Base-by-base conservation (phyloP, 2,797 vertebrate species). In the Coregonus ussuriensis region DNA sequence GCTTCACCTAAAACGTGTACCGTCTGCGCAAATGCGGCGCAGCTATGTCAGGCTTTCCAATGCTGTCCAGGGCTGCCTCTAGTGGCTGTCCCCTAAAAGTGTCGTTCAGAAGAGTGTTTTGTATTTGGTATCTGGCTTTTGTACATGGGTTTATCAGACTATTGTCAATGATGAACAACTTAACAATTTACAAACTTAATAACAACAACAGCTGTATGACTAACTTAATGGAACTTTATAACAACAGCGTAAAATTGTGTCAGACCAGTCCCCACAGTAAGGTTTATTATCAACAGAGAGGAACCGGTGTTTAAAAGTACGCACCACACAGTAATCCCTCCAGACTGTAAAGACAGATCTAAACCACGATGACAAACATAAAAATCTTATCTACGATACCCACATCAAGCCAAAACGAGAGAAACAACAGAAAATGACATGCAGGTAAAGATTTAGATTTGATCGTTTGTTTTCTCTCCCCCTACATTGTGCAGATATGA, bases 351-450 rank as follows among this genome's bases (percentile, higher is more conserved):
- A 41, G 41, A 41, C 41, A 41, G 41, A 47, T 47, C 41, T 47
- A 47, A 47, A 47, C 7, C 41, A 9, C 41, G 7, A 47, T 47
- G 41, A 47, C 41, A 47, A 33, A 68, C 66, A 1, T 68, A 4
- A 3, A 68, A 68, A 37, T n/a, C 1, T 14, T 1, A 16, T 37
- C 66, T 37, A 35, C 66, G 0, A 33, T 78, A 87, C 83, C 78
- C 79, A 87, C 0, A 82, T 70, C 86, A 86, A 86, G 85, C 85
- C 88, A 84, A 91, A 90, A 90, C 81, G 16, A 77, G 25, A 75
- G 41, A 47, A 47, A 47, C 7, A 41, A 89, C 71, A 88, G 86
- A 68, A 81, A 52, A 6, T 37, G 89, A 91, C 87, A 89, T 91
- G 91, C 89, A 87, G 74, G 84, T 47, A 47, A 80, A 76, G 37